Conservation (phyloP, 2,888 invertebrate species). For the Drosophila yooni region DNA sequence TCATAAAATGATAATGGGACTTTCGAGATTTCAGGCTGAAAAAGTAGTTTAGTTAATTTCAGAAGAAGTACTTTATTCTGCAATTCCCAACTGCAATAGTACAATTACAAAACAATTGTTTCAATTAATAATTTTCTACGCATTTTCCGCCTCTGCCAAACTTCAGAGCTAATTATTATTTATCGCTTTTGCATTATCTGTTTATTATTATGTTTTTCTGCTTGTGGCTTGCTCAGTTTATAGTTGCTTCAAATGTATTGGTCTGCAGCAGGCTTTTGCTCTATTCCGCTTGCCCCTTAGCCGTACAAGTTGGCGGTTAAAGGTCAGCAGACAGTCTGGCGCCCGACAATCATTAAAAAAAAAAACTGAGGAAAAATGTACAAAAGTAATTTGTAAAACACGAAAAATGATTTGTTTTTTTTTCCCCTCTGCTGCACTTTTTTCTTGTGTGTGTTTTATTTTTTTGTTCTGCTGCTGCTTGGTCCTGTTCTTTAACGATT, state of each 20-base stretch:
- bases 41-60: not conserved
- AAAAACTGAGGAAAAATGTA: conserved; percentile 26
- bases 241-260: conserved; percentile 21
- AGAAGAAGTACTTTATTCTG: not conserved
- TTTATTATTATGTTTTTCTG: not conserved
- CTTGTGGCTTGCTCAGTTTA: conserved; percentile 1
- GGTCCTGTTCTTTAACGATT: conserved; percentile 69
- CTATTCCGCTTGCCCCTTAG: conserved; percentile 8
- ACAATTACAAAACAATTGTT: not conserved
- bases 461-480: conserved; percentile 10
- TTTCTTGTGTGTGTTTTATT: conserved; percentile 6
- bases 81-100: not conserved
- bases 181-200: not conserved
- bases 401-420: conserved; percentile 65
- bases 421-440: conserved; percentile 17
- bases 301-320: conserved; percentile 52
- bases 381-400: conserved; percentile 77
- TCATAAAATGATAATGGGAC: conserved; percentile 60
- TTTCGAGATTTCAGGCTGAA: conserved; percentile 13
- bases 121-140: not conserved
- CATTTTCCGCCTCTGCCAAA: not conserved
- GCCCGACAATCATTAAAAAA: conserved; percentile 72
- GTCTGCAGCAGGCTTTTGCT: not conserved
- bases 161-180: conserved; percentile 3
- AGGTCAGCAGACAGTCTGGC: conserved; percentile 77